Evolutionary conservation across 2,797 vertebrate genomes (phyloP).

Genomic region (Phrynocephalus vlangalii): DNA sequence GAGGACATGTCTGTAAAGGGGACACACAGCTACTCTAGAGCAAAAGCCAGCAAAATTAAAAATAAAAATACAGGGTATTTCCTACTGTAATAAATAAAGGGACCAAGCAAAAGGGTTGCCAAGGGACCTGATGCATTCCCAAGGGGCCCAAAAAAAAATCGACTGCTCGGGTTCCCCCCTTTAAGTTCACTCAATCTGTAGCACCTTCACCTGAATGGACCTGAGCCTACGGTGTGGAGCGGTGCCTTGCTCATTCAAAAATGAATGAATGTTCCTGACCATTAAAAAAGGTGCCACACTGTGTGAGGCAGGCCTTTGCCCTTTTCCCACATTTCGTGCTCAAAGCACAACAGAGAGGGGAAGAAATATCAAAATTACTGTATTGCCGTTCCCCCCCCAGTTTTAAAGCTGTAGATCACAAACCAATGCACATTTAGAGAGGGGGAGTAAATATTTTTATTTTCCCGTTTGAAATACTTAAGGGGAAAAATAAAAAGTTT

Average conservation of each 20-base stretch:
- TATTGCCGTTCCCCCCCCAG: too few species aligned
- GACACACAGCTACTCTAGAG: not conserved
- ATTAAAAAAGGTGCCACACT: not conserved
- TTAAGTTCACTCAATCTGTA: not conserved
- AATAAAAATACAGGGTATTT: not conserved
- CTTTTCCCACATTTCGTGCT: not conserved
- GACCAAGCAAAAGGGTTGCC: not conserved
- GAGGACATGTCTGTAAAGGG: not conserved
- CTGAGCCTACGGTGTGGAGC: too few species aligned
- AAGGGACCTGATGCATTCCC: too few species aligned
- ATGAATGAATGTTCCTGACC: accelerated
- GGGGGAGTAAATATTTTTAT: slow-evolving; percentile 1
- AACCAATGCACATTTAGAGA: slow-evolving; percentile 42
- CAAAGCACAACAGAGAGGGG: slow-evolving; percentile 22
- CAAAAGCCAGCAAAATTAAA: not conserved
- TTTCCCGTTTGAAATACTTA: slow-evolving; percentile 20
- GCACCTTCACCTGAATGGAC: not conserved
- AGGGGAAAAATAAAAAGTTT: slow-evolving; percentile 2
- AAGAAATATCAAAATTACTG: slow-evolving; percentile 16
- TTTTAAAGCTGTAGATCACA: slow-evolving; percentile 26
- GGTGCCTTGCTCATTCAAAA: not conserved
- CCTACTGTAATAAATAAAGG: not conserved
- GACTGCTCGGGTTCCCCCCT: not conserved
- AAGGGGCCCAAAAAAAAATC: not conserved
- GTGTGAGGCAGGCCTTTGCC: not conserved